A percentile compares a stretch with the other conserved stretches of the same genome.
Conservation (phyloP, 2,113 vertebrate species). For the Brienomyrus longianalis region DNA sequence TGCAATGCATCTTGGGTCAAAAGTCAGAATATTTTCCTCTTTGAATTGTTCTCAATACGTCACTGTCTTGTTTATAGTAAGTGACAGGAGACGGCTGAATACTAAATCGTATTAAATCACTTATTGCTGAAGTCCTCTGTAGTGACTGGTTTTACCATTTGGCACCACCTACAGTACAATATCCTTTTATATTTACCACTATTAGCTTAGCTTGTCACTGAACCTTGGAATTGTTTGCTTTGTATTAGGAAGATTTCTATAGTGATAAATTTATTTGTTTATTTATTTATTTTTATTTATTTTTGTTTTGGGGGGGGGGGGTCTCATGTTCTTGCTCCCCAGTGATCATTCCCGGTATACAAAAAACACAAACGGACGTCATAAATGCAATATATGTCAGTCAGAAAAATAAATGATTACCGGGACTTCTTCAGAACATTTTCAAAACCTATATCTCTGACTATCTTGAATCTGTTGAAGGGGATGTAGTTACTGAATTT, state of each 20-base stretch:
- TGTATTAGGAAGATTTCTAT: not conserved
- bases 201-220: not conserved
- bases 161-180: not conserved
- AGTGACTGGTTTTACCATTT: not conserved
- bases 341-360: not conserved
- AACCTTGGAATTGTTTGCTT: not conserved
- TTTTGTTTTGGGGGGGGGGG: too few species aligned
- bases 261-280: not conserved
- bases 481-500: not conserved
- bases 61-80: conserved; percentile 55
- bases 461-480: not conserved
- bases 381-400: not conserved
- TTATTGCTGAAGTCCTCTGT: not conserved
- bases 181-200: not conserved
- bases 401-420: not conserved
- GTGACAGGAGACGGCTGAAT: conserved; percentile 34
- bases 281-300: too few species aligned
- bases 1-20: conserved; percentile 61
- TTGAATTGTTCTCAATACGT: conserved; percentile 42
- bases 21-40: conserved; percentile 46
- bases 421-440: not conserved
- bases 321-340: not conserved
- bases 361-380: not conserved
- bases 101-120: not conserved
- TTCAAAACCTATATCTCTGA: not conserved